Conservation (phyloP, 1,140 invertebrate species). For the Bombus turneri region DNA sequence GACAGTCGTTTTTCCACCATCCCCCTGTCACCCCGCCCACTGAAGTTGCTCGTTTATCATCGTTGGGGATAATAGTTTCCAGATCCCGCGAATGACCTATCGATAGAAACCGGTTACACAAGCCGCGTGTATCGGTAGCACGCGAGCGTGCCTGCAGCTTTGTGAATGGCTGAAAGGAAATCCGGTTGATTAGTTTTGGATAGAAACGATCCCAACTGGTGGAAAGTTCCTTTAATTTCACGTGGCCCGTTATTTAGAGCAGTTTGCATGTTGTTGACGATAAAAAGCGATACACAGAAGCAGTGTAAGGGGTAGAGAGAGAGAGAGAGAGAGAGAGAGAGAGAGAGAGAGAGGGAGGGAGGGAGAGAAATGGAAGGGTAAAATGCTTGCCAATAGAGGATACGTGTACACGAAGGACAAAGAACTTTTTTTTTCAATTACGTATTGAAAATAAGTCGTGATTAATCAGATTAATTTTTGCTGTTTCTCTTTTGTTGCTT, state of each 20-base stretch:
- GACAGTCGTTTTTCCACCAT: background rate
- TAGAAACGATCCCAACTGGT: conserved; percentile 27
- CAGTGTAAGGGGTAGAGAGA: no score
- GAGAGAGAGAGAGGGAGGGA: no score
- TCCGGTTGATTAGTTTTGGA: conserved; percentile 53
- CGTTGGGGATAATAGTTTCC: conserved; percentile 40
- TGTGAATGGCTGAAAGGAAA: conserved; percentile 42
- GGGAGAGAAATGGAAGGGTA: background rate
- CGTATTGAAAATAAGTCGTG: conserved; percentile 25
- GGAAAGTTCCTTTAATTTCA: conserved; percentile 40
- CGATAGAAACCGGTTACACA: conserved; percentile 34
- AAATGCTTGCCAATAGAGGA: conserved; percentile 8
- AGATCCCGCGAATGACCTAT: conserved; percentile 27
- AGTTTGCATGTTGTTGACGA: background rate
- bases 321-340: background rate
- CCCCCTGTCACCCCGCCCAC: no score
- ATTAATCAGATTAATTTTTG: conserved; percentile 1
- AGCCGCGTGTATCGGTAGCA: background rate
- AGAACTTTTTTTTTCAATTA: conserved; percentile 23
- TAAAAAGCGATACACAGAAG: conserved; percentile 3
- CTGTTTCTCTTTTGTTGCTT: background rate
- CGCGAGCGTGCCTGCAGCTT: background rate
- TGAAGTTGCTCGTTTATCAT: conserved; percentile 35
- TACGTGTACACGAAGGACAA: background rate
- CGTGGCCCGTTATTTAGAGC: conserved; percentile 31